Base-by-base conservation (phyloP, 2,797 vertebrate genomes). In the Anguilla marmorata region DNA sequence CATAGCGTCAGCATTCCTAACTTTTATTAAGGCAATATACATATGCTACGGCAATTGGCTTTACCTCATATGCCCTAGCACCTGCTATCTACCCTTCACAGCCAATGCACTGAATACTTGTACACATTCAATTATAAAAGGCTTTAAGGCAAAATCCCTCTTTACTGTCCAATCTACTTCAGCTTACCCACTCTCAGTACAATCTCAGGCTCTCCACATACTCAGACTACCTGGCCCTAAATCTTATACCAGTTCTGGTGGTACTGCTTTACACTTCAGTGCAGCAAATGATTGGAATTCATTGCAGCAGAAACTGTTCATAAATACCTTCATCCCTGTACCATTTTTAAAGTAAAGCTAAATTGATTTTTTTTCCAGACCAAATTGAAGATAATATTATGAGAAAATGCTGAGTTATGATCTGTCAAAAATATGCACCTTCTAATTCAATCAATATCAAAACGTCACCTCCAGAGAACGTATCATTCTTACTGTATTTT, bases 371-470 rank as follows among this genome's bases (percentile, higher is more conserved):
- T 12, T 45, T 79, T 37, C 30, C 69, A 33, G 69, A 45, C 37
- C 74, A 79, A 41, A 79, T 79, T 19, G 33, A 37, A 45, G 74
- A 79, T 79, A 79, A 4, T 79, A 45, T 41, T 79, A 45, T 79
- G 41, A 41, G 37, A 79, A 79, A 79, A 79, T 79, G 69, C 69
- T 74, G 74, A 79, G 37, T 79, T 79, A 79, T 79, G 33, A 79
- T 79, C 74, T 79, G 33, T 79, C 74, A 79, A 79, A 79, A 45
- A 41, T 45, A 79, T 79, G 33, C 74, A 19, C 14, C 41, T 41
- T 41, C 14, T 33, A 79, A 21, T 79, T 79, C 74, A 79, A 79
- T 79, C 33, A 9, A 8, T 14, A 79, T 79, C 27, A 79, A 79
- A 79, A 79, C 19, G 16, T 37, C 27, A 45, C 3, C 24, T 41